These are phyloP conservation scores for Onthophagus sagittarius DNA, from an alignment of 2,888 invertebrate species.

Conservation along the genomic window DNA sequence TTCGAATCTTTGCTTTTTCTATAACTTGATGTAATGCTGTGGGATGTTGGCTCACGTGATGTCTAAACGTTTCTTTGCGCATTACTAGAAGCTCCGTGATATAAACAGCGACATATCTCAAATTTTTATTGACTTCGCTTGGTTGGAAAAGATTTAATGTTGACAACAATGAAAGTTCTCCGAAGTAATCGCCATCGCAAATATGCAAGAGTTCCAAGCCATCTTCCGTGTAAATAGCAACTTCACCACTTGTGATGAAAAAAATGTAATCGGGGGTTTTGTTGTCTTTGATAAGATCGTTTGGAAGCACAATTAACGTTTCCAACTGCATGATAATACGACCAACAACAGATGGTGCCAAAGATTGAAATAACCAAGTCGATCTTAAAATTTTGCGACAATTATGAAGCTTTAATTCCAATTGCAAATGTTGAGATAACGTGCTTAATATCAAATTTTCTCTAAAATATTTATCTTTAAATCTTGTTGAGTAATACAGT, in stretches of 20 bases:
- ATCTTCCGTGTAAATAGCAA: neutral
- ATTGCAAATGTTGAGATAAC: conserved; percentile 15
- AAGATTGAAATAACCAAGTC: conserved; percentile 17
- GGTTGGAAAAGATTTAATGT: neutral
- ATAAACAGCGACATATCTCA: conserved; percentile 11
- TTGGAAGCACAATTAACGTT: conserved; percentile 12
- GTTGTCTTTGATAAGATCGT: conserved; percentile 12
- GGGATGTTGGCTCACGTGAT: neutral
- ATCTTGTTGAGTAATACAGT: conserved; percentile 11
- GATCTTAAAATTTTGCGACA: conserved; percentile 9
- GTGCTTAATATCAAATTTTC: conserved; percentile 11
- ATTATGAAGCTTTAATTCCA: conserved; percentile 13
- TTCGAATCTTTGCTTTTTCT: neutral
- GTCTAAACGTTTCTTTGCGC: neutral
- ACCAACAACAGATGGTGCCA: conserved; percentile 13
- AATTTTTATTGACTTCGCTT: neutral
- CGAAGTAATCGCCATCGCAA: conserved; percentile 19
- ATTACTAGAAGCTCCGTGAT: conserved; percentile 16
- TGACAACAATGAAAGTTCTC: conserved; percentile 7
- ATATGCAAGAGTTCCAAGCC: conserved; percentile 15
- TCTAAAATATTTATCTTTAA: conserved; percentile 14
- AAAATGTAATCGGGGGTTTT: conserved; percentile 1
- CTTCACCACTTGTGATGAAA: conserved; percentile 16
- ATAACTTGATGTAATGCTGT: neutral
- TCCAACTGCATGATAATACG: conserved; percentile 13